Evolutionary conservation across 2,797 vertebrate species (phyloP), one percentile per base, ranked within the genome.

Genomic region (Discoglossus pictus): DNA sequence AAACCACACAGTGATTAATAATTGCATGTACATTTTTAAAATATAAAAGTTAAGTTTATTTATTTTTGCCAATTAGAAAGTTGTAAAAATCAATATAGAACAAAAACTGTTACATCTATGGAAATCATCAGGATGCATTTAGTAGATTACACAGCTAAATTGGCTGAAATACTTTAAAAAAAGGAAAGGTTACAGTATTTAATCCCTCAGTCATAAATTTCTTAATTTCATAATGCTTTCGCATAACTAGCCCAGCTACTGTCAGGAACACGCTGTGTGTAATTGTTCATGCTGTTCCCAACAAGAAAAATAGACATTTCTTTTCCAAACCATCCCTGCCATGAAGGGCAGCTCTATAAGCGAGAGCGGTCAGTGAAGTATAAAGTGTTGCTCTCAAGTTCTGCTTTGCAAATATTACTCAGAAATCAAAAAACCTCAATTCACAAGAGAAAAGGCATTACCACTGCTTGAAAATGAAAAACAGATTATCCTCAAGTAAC

Each of bases 401-500:
- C 73, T 35, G 70, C 81, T 79, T 65, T 75, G 43, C 48, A 73
- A 68, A 65, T 80, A 76, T 79, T 79, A 79, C 81, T 87, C 80
- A 86, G 75, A 79, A 72, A 82, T 75, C 81, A 69, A 79, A n/a
- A 90, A 86, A 82, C 82, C 65, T 40, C 65, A 71, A 68, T 70
- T 75, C 86, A 74, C 84, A 21, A 47, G 87, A 84, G 87, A 90
- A 78, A 2, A 74, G 72, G 84, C 77, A 88, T 90, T 88, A 90
- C 87, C 70, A 77, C 71, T 18, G 62, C 46, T 52, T 68, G 78
- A 69, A 76, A 77, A 77, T 74, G 54, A 77, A 82, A 81, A 80
- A 76, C 73, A 88, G 86, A 92, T 91, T 89, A 90, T 85, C 79
- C 83, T 80, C 78, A 86, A 84, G 85, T 89, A 89, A 84, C 79